A percentile compares a stretch with the other conserved stretches of the same genome.
Conservation (phyloP, 2,888 invertebrate genomes). For the Crematogaster levior region DNA sequence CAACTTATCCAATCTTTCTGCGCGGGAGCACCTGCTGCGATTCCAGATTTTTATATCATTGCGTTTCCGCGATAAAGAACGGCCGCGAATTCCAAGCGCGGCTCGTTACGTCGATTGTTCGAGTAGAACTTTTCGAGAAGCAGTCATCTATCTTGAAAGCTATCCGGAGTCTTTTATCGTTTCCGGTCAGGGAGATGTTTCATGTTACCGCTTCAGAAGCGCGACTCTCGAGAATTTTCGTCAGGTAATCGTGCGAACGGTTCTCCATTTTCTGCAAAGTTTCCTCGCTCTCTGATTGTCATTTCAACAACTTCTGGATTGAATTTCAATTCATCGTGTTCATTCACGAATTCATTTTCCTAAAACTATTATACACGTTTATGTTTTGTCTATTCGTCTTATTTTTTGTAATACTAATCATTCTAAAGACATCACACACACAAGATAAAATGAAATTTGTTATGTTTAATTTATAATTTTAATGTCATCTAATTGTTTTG, state of each 20-base stretch:
- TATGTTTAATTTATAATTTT: too few species aligned
- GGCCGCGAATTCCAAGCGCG: slow-evolving; percentile 14
- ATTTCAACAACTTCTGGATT: not conserved
- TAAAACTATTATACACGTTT: not conserved
- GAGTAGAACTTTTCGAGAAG: slow-evolving; percentile 46
- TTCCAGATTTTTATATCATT: slow-evolving; percentile 46
- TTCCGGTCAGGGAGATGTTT: slow-evolving; percentile 28
- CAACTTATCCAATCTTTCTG: slow-evolving; percentile 77
- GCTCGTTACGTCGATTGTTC: slow-evolving; percentile 43
- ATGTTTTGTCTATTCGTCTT: not conserved
- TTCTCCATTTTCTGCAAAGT: slow-evolving; percentile 12
- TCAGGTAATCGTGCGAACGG: slow-evolving; percentile 26
- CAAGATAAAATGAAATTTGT: too few species aligned
- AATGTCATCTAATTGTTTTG: too few species aligned
- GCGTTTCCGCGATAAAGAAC: slow-evolving; percentile 18
- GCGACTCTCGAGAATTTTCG: slow-evolving; percentile 29
- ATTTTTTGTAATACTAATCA: not conserved
- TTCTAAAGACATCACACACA: not conserved
- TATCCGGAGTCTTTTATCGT: slow-evolving; percentile 37
- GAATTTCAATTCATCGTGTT: slow-evolving; percentile 16
- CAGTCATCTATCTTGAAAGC: slow-evolving; percentile 52
- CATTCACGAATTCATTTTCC: not conserved
- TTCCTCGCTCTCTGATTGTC: slow-evolving; percentile 6
- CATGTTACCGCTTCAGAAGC: slow-evolving; percentile 20
- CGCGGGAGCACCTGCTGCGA: slow-evolving; percentile 43